phyloP scores from a whole-genome alignment of 1,140 invertebrate species.

The Propsilocerus akamusi region DNA sequence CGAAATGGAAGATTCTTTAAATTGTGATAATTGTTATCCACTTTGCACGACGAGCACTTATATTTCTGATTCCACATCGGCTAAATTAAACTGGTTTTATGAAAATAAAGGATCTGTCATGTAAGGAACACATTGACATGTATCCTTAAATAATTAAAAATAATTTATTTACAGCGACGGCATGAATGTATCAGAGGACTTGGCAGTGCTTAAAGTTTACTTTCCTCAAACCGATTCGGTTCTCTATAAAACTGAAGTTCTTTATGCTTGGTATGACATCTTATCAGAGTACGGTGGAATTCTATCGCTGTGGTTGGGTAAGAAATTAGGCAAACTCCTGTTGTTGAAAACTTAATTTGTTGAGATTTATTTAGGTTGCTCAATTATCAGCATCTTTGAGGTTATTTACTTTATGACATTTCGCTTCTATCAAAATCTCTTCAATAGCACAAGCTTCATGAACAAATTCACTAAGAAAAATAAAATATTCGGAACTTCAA shows the following conservation, averaged over 20 bases:
- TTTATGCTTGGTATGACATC: not conserved
- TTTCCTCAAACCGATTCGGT: not conserved
- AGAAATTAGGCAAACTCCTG: too few species aligned
- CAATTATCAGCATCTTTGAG: not conserved
- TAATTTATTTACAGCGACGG: not conserved
- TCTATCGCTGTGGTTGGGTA: too few species aligned
- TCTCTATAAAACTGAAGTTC: not conserved
- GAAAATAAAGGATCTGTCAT: not conserved
- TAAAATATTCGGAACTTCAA: too few species aligned
- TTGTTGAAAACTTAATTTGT: too few species aligned
- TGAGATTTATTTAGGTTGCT: not conserved
- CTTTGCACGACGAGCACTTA: conserved; percentile 25
- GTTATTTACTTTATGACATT: not conserved
- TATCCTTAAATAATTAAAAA: not conserved
- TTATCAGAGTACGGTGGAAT: not conserved
- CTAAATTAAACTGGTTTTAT: not conserved
- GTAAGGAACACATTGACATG: not conserved
- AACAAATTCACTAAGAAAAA: too few species aligned
- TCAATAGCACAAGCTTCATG: not conserved
- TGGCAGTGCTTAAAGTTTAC: not conserved
- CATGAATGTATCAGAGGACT: not conserved
- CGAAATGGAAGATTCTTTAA: conserved; percentile 20
- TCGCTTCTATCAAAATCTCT: not conserved
- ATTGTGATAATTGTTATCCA: conserved; percentile 23
- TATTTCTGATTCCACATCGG: conserved; percentile 6